These are phyloP conservation scores for Lagopus muta DNA, from an alignment of 2,113 vertebrate species.

Conservation along the genomic window DNA sequence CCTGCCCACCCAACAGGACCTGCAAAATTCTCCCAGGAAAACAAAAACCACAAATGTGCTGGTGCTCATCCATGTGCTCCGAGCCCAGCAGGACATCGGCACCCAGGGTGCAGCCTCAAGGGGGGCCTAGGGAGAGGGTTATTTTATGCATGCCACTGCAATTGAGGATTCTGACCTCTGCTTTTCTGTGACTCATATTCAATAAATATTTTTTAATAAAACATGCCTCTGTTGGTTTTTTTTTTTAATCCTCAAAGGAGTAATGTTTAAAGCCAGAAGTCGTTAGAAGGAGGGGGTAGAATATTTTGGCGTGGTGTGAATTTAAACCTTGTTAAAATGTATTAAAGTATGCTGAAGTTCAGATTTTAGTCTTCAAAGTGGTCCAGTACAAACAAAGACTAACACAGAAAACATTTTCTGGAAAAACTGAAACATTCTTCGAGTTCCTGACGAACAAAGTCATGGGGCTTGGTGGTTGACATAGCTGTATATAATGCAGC, in stretches of 20 bases:
- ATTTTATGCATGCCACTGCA: conserved; percentile 28
- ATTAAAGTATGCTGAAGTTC: conserved; percentile 64
- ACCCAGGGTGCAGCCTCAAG: rapidly evolving
- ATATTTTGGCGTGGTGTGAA: conserved; percentile 51
- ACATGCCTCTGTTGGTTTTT: conserved; percentile 48
- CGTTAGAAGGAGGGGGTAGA: neutral
- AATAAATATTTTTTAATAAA: conserved; percentile 65
- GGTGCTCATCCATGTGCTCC: neutral
- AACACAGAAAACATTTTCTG: conserved; percentile 64
- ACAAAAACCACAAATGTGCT: neutral
- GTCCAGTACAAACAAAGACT: conserved; percentile 68
- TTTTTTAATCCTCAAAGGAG: conserved; percentile 67
- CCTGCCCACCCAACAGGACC: neutral
- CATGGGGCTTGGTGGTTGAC: conserved; percentile 35
- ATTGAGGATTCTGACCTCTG: conserved; percentile 37
- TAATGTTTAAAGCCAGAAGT: conserved; percentile 2
- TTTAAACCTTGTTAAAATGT: conserved; percentile 71
- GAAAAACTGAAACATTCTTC: conserved; percentile 64
- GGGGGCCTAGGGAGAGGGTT: neutral
- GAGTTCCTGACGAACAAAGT: conserved; percentile 53
- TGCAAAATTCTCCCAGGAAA: neutral
- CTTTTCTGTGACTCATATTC: conserved; percentile 55
- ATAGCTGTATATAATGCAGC: conserved; percentile 35
- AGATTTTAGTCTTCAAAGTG: conserved; percentile 63
- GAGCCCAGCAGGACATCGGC: rapidly evolving